A percentile compares a stretch with the other conserved stretches of the same genome.
These are phyloP conservation scores for Chelonus formosanus DNA, from an alignment of 2,888 invertebrate genomes.

Conservation along the genomic window DNA sequence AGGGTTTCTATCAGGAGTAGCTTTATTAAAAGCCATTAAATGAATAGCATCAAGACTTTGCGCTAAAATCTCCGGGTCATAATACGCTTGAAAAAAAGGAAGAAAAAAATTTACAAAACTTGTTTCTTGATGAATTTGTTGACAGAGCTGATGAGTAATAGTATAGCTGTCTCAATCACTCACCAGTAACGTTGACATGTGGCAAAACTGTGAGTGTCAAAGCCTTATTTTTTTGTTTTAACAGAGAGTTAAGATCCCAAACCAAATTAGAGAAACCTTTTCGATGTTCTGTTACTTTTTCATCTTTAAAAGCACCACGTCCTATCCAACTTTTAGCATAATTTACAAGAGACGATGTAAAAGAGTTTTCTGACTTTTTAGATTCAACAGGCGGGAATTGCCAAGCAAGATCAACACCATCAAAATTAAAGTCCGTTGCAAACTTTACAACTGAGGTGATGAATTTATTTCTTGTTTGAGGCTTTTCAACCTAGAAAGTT, in stretches of 20 bases:
- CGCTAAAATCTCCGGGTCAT: constrained; percentile 77
- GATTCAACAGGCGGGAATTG: constrained; percentile 76
- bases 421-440: constrained; percentile 79
- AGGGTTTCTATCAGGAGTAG: constrained; percentile 77
- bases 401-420: constrained; percentile 84
- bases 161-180: constrained; percentile 50
- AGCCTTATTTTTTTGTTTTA: constrained; percentile 73
- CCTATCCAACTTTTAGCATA: too few species aligned
- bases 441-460: constrained; percentile 76
- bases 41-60: constrained; percentile 83
- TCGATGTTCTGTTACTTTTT: constrained; percentile 81
- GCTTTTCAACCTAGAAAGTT: not conserved
- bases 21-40: constrained; percentile 81
- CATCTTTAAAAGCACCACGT: constrained; percentile 60
- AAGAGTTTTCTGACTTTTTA: too few species aligned
- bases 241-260: constrained; percentile 77
- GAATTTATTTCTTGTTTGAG: constrained; percentile 60
- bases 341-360: too few species aligned
- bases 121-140: too few species aligned
- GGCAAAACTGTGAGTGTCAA: constrained; percentile 77
- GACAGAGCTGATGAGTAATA: not conserved
- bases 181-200: constrained; percentile 79
- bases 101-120: too few species aligned
- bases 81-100: constrained; percentile 71
- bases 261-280: constrained; percentile 81